A percentile compares a stretch with the other conserved stretches of the same genome.
phyloP scores from a whole-genome alignment of 2,797 vertebrate genomes.

The Ambastaia sidthimunki region DNA sequence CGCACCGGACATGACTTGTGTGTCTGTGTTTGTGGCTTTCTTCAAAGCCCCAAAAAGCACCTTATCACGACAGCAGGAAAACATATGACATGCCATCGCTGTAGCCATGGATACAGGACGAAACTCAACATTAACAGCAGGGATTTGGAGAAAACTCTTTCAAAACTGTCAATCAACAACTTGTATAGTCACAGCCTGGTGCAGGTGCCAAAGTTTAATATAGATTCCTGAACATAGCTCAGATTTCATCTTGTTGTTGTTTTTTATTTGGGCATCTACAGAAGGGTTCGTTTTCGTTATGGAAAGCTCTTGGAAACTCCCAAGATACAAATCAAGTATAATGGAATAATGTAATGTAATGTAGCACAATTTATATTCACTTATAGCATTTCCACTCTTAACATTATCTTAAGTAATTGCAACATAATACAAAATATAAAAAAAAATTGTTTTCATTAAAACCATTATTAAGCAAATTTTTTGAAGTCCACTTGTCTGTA shows the following conservation, averaged over 20 bases:
- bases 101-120: conserved; percentile 59
- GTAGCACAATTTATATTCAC: not conserved
- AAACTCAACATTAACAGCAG: conserved; percentile 42
- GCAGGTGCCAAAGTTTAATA: conserved; percentile 36
- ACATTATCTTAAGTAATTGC: not conserved
- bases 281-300: not conserved
- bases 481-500: not conserved
- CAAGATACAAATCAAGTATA: not conserved
- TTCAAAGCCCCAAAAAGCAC: conserved; percentile 44
- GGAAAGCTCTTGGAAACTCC: not conserved
- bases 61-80: conserved; percentile 38
- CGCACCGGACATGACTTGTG: conserved; percentile 42
- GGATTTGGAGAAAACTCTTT: conserved; percentile 46
- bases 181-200: conserved; percentile 19
- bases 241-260: not conserved
- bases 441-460: no score
- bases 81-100: conserved; percentile 33
- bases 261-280: not conserved
- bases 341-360: not conserved
- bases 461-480: no score
- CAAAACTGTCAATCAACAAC: conserved; percentile 41
- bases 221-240: not conserved
- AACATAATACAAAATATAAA: no score
- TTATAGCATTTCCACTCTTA: not conserved
- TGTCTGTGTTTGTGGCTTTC: conserved; percentile 40